phyloP scores from a whole-genome alignment of 2,113 vertebrate genomes.

The Scytalopus superciliaris region DNA sequence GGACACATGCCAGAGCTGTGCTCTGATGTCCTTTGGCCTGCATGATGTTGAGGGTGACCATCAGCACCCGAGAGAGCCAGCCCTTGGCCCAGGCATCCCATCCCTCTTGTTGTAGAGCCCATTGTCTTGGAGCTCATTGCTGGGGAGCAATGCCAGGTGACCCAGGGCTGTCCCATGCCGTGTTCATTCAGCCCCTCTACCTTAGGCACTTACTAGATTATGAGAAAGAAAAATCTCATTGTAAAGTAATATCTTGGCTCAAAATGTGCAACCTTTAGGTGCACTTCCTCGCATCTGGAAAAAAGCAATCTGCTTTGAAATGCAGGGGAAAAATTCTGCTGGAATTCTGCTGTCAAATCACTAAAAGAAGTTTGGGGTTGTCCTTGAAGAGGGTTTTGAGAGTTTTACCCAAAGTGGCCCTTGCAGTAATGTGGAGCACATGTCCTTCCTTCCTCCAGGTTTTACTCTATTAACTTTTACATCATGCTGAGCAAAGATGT shows the following conservation, averaged over 20 bases:
- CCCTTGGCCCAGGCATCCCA: neutral
- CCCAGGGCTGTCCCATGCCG: neutral
- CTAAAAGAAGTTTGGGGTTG: neutral
- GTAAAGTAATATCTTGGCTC: neutral
- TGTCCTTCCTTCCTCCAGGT: neutral
- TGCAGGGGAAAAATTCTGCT: neutral
- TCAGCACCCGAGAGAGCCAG: neutral
- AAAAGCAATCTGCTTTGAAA: neutral
- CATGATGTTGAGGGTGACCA: neutral
- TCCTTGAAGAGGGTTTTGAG: neutral
- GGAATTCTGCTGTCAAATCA: neutral
- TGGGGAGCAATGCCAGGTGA: rapidly evolving
- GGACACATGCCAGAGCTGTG: neutral
- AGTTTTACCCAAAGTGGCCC: neutral
- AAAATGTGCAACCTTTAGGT: neutral
- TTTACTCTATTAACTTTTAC: neutral
- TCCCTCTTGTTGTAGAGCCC: neutral
- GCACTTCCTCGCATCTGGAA: neutral
- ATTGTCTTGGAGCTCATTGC: neutral
- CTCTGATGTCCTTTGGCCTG: neutral
- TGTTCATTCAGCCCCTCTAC: neutral
- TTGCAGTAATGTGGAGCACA: neutral
- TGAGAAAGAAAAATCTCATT: neutral
- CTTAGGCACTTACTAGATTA: neutral
- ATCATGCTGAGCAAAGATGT: neutral